Evolutionary conservation across 2,888 invertebrate genomes (phyloP), one percentile per base, ranked within the genome.

Genomic region (Bellardia bayeri): DNA sequence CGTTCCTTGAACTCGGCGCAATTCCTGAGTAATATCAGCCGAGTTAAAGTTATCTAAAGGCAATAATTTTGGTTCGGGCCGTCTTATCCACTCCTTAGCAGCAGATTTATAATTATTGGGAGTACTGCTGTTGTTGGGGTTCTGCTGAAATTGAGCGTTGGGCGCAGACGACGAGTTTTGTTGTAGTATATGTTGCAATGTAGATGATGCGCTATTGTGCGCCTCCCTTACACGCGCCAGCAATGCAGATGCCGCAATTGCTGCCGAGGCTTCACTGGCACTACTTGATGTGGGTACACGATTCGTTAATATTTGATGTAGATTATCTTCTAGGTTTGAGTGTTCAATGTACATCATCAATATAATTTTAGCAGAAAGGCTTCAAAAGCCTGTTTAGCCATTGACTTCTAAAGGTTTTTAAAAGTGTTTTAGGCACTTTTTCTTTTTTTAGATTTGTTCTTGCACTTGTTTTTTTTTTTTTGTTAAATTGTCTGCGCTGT

Each of bases 341-440:
- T 90, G 88, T 90, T 90, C 90, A 88, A 90, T 90, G 89, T 90
- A 89, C 90, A 90, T 90, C 89, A 90, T 90, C 89, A 89, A 89
- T 82, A 61, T 63, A 58, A 45, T 75, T 85, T 79, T 79, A 42
- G 49, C 16, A 61, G 75, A 79, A 72, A 74, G 82, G 83, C 82
- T 54, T 23, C 33, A 23, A 58, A 64, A 86, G 84, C 84, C 87
- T 51, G 78, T 71, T 71, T 82, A 85, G 74, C 87, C 87, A 87
- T 87, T 71, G 78, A 87, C 87, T 74, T 68, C 30, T 30, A 42
- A 56, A 40, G 40, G 51, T 56, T 33, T 4, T n/a, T 63, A 40
- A 61, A 71, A 71, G 33, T 72, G 56, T 3, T 75, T 42, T 13
- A 61, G 49, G 45, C 61, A 82, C 71, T 71, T 84, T 76, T 54